Evolutionary conservation across 2,113 vertebrate genomes (phyloP).

Genomic region (Podocnemis expansa): DNA sequence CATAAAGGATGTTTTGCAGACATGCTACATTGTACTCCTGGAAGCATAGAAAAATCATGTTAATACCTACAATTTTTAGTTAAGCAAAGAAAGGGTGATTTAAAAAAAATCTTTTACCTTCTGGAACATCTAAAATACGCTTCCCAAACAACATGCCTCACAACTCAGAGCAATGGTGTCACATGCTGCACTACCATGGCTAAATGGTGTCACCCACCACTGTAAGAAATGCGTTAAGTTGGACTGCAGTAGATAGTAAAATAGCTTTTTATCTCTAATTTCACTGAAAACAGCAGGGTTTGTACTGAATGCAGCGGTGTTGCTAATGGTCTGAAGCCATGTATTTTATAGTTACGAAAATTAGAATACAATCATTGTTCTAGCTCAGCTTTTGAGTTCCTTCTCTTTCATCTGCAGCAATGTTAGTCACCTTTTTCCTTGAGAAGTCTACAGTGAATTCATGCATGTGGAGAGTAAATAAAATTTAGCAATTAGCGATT

Average conservation of each 20-base stretch:
- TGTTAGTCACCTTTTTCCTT: constrained; percentile 1
- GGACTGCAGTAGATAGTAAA: background rate
- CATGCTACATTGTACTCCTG: background rate
- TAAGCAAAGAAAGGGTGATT: constrained; percentile 22
- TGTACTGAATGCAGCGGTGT: background rate
- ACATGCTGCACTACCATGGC: background rate
- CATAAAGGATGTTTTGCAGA: constrained; percentile 35
- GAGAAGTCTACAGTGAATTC: constrained; percentile 24
- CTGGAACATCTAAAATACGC: background rate
- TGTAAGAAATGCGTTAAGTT: background rate
- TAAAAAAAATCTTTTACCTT: background rate
- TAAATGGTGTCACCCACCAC: background rate
- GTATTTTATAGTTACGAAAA: background rate
- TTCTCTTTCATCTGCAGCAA: background rate
- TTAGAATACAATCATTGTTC: background rate
- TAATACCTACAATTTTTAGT: constrained; percentile 29
- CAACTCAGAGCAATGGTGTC: background rate
- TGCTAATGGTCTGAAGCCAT: background rate
- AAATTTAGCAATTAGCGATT: background rate
- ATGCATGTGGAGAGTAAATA: background rate
- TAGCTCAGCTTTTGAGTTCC: constrained; percentile 8
- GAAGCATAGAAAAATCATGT: background rate
- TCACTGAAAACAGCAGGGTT: background rate
- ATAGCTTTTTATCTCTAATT: background rate
- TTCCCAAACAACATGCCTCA: background rate